Conservation (phyloP, 2,113 vertebrate genomes). For the Garra rufa region DNA sequence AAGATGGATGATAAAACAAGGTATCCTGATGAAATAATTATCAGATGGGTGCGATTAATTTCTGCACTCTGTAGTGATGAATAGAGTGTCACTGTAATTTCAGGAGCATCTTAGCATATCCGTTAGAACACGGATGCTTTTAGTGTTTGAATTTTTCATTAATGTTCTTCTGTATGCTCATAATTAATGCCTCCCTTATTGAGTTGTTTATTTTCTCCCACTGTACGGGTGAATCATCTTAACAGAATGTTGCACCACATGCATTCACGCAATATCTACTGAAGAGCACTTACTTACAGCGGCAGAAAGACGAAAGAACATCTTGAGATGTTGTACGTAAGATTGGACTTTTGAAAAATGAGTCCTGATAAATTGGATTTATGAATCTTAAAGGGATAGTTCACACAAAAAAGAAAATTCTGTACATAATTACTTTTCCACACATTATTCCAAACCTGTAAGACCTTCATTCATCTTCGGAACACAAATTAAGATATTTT, state of each 20-base stretch:
- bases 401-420: no score
- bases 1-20: conserved; percentile 57
- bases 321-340: background rate
- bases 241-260: conserved; percentile 50
- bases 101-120: conserved; percentile 58
- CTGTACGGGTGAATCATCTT: conserved; percentile 51
- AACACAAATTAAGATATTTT: no score
- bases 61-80: conserved; percentile 59
- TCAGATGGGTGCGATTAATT: conserved; percentile 44
- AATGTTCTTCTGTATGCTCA: conserved; percentile 43
- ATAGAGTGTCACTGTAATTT: conserved; percentile 67
- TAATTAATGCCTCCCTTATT: conserved; percentile 55
- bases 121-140: conserved; percentile 56
- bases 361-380: background rate
- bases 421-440: no score
- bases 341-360: background rate
- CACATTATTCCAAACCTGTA: no score
- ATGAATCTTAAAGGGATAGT: background rate
- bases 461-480: no score
- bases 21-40: conserved; percentile 70
- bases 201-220: conserved; percentile 44
- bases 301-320: background rate
- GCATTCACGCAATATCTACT: conserved; percentile 38
- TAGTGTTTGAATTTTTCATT: conserved; percentile 59
- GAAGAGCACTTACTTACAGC: conserved; percentile 1